A percentile compares a stretch with the other conserved stretches of the same genome.
Evolutionary conservation across 1,140 invertebrate species (phyloP).

Genomic region (Daktulosphaira vitifoliae): DNA sequence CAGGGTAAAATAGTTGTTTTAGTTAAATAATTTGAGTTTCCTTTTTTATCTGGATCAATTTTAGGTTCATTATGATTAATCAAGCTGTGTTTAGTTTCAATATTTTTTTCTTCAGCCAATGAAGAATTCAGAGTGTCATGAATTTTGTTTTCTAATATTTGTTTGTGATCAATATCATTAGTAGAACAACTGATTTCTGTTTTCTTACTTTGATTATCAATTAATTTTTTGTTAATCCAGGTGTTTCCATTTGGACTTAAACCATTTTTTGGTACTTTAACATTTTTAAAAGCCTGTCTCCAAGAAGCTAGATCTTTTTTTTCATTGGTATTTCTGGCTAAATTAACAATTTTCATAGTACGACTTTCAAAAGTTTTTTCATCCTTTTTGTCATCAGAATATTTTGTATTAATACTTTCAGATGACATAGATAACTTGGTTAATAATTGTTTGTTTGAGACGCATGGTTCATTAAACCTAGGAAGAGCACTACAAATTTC

Average conservation of each 20-base stretch:
- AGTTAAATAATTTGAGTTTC: not conserved
- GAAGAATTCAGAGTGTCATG: not conserved
- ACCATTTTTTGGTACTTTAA: constrained; percentile 38
- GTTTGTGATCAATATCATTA: too few relatives aligned
- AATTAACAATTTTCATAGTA: constrained; percentile 4
- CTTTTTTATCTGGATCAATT: not conserved
- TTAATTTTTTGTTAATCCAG: not conserved
- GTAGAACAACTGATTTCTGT: not conserved
- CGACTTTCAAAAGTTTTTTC: constrained; percentile 6
- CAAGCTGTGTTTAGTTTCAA: not conserved
- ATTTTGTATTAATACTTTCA: not conserved
- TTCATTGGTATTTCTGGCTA: not conserved
- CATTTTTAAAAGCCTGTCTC: constrained; percentile 39
- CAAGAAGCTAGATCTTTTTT: constrained; percentile 35
- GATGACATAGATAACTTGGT: not conserved
- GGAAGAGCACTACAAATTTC: constrained; percentile 19
- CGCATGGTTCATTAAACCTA: constrained; percentile 1
- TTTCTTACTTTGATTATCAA: not conserved
- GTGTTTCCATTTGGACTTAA: not conserved
- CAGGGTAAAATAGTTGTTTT: constrained; percentile 8
- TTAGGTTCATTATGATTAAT: not conserved
- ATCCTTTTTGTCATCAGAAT: not conserved
- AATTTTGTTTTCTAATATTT: not conserved
- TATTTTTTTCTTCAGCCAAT: not conserved
- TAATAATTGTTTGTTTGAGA: not conserved